A percentile compares a stretch with the other conserved stretches of the same genome.
Conservation (phyloP, 2,888 invertebrate species). For the Drosophila aldrichi region DNA sequence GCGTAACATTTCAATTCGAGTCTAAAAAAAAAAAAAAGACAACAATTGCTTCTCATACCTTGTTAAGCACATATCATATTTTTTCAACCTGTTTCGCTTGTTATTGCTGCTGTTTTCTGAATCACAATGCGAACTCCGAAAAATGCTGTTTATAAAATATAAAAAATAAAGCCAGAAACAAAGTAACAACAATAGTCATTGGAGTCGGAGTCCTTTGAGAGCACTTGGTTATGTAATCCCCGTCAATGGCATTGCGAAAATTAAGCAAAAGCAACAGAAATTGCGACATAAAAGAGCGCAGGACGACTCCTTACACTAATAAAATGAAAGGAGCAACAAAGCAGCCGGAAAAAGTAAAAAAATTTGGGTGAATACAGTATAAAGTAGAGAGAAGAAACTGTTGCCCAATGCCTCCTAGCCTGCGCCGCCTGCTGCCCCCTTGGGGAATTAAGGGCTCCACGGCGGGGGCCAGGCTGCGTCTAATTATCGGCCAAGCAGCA, state of each 20-base stretch:
- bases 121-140: constrained; percentile 31
- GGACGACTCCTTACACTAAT: constrained; percentile 40
- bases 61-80: constrained; percentile 10
- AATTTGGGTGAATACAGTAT: constrained; percentile 3
- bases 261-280: constrained; percentile 46
- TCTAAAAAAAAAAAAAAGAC: neutral
- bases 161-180: constrained; percentile 11
- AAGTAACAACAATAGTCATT: constrained; percentile 20
- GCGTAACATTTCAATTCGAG: neutral
- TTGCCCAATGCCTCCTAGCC: constrained; percentile 10
- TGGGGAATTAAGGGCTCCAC: constrained; percentile 55
- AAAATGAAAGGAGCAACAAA: constrained; percentile 34
- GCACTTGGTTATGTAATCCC: constrained; percentile 49
- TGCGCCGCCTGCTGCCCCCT: constrained; percentile 26
- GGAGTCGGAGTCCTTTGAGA: constrained; percentile 33
- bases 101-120: constrained; percentile 9
- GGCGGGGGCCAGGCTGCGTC: constrained; percentile 8
- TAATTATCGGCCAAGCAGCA: constrained; percentile 51
- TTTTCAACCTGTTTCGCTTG: constrained; percentile 7
- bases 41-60: constrained; percentile 2
- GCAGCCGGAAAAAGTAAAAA: constrained; percentile 5
- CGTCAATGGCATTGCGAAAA: constrained; percentile 54
- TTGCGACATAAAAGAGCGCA: constrained; percentile 41
- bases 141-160: constrained; percentile 30
- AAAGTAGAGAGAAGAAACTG: neutral